Evolutionary conservation across 2,797 vertebrate genomes (phyloP).

Genomic region (Poeciliopsis gracilis): DNA sequence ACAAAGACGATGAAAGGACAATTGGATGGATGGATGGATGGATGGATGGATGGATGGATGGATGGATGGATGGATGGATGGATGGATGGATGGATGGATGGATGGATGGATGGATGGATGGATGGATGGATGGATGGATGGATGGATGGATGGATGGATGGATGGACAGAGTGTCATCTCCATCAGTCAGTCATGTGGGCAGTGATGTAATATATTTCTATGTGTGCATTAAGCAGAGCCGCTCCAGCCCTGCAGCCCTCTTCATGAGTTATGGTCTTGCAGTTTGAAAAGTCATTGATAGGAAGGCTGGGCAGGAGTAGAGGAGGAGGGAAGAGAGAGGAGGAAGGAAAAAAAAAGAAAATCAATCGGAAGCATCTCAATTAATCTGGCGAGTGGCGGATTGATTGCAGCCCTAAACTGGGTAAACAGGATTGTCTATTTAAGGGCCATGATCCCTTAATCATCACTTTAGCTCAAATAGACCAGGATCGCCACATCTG

Average conservation of each 20-base stretch:
- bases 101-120: not conserved
- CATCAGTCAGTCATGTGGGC: slow-evolving; percentile 2
- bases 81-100: not conserved
- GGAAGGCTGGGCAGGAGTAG: slow-evolving; percentile 54
- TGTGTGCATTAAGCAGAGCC: slow-evolving; percentile 31
- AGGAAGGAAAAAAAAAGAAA: slow-evolving; percentile 52
- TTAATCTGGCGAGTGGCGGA: slow-evolving; percentile 84
- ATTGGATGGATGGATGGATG: not conserved
- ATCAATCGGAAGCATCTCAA: slow-evolving; percentile 87
- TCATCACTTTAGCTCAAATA: slow-evolving; percentile 82
- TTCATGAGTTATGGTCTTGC: slow-evolving; percentile 69
- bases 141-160: not conserved
- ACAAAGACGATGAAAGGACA: not conserved
- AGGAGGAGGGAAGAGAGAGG: slow-evolving; percentile 31
- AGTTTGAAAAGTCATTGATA: slow-evolving; percentile 73
- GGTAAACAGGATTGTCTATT: slow-evolving; percentile 85
- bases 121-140: not conserved
- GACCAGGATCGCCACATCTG: slow-evolving; percentile 72
- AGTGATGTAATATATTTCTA: slow-evolving; percentile 29
- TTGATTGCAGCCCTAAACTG: slow-evolving; percentile 86
- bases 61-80: too few species aligned
- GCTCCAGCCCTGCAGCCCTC: slow-evolving; percentile 36
- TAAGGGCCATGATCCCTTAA: slow-evolving; percentile 86
- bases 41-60: not conserved
- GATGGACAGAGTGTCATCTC: not conserved